A percentile compares a stretch with the other conserved stretches of the same genome.
Evolutionary conservation across 2,797 vertebrate genomes (phyloP).

Genomic region (Sebastes reedi): DNA sequence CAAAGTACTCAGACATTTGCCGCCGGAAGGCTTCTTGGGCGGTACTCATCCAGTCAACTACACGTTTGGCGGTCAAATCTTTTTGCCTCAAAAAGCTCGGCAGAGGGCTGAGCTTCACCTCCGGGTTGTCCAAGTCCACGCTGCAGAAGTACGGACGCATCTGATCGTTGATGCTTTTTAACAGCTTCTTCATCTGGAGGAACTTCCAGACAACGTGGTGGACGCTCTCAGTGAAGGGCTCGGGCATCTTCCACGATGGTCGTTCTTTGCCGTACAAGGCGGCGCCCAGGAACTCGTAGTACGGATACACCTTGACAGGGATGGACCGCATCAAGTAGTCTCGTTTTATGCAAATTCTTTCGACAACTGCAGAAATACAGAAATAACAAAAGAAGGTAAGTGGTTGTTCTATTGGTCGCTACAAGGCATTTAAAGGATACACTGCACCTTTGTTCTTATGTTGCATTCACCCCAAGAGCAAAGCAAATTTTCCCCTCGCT

Average conservation of each 20-base stretch:
- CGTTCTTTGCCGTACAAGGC: constrained; percentile 86
- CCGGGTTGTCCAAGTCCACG: constrained; percentile 61
- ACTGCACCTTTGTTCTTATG: too few relatives aligned
- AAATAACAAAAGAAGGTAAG: neutral
- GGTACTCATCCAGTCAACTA: constrained; percentile 79
- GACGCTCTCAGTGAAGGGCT: constrained; percentile 78
- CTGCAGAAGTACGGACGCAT: constrained; percentile 82
- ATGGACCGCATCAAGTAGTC: constrained; percentile 71
- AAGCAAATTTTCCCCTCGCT: too few relatives aligned
- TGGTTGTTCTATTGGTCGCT: neutral
- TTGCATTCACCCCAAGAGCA: too few relatives aligned
- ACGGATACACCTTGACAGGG: constrained; percentile 83
- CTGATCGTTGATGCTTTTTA: constrained; percentile 70
- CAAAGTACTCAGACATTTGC: constrained; percentile 75
- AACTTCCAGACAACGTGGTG: constrained; percentile 78
- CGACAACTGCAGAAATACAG: constrained; percentile 72
- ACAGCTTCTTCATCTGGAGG: constrained; percentile 69
- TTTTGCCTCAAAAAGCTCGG: constrained; percentile 73
- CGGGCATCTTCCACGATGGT: constrained; percentile 81
- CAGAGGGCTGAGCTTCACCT: constrained; percentile 78
- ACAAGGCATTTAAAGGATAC: neutral
- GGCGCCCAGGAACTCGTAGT: constrained; percentile 75
- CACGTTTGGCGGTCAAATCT: constrained; percentile 44
- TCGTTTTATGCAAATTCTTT: constrained; percentile 68
- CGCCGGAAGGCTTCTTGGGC: constrained; percentile 63